Percentiles rank a stretch among this genome's conserved stretches.
These are phyloP conservation scores for Sebastes variabilis DNA, from an alignment of 2,797 vertebrate species.

Conservation along the genomic window DNA sequence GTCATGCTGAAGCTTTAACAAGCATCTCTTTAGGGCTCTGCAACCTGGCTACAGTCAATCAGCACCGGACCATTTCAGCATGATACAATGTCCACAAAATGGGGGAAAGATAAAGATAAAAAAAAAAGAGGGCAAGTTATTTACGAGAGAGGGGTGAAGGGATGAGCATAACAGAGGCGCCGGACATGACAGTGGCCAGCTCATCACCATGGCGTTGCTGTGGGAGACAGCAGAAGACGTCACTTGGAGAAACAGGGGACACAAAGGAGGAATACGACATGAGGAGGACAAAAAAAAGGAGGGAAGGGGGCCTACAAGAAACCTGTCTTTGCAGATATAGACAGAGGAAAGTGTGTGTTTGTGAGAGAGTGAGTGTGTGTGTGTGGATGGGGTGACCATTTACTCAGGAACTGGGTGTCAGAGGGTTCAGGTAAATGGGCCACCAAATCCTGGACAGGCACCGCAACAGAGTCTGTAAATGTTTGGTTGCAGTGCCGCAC, in stretches of 20 bases:
- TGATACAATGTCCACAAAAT: conserved; percentile 72
- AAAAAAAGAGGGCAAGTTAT: conserved; percentile 76
- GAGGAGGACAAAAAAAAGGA: conserved; percentile 56
- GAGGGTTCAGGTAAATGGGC: conserved; percentile 59
- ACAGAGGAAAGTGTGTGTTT: conserved; percentile 36
- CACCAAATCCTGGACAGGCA: conserved; percentile 17
- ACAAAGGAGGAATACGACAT: conserved; percentile 79
- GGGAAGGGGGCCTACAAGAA: conserved; percentile 44
- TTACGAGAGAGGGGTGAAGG: conserved; percentile 81
- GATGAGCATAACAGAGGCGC: conserved; percentile 82
- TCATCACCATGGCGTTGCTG: conserved; percentile 85
- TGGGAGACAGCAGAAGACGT: conserved; percentile 83
- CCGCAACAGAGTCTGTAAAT: conserved; percentile 20
- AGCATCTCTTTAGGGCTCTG: conserved; percentile 59
- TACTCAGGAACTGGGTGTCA: conserved; percentile 57
- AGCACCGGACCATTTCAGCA: conserved; percentile 44
- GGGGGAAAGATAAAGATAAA: conserved; percentile 71
- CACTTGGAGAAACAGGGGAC: conserved; percentile 79
- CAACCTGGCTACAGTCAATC: conserved; percentile 72
- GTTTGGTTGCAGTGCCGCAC: conserved; percentile 34
- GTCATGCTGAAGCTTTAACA: conserved; percentile 71
- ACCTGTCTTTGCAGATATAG: conserved; percentile 61
- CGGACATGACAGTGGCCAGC: conserved; percentile 81
- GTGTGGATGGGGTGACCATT: conserved; percentile 36
- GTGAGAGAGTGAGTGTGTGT: neutral